phyloP scores from a whole-genome alignment of 2,797 vertebrate genomes.

The Falco naumanni region DNA sequence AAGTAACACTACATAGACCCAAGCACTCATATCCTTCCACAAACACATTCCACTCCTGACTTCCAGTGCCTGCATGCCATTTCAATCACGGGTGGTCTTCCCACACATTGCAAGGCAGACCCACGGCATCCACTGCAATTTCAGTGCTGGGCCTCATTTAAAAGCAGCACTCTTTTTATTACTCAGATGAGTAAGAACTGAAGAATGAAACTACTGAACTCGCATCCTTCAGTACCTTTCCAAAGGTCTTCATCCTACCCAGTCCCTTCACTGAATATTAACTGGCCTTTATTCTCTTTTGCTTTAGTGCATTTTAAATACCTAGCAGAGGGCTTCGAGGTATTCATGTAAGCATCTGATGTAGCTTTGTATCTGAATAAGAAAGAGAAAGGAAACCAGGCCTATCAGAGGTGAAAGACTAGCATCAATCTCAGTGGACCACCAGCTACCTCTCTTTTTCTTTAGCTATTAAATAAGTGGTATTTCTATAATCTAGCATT shows the following conservation, averaged over 20 bases:
- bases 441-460: background rate
- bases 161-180: background rate
- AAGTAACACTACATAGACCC: background rate
- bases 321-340: background rate
- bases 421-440: background rate
- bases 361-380: background rate
- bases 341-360: background rate
- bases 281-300: background rate
- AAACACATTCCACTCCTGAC: background rate
- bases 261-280: background rate
- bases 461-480: background rate
- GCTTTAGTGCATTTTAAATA: background rate
- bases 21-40: background rate
- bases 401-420: background rate
- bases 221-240: background rate
- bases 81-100: background rate
- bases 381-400: background rate
- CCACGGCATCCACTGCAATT: background rate
- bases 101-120: background rate
- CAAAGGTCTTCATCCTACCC: background rate
- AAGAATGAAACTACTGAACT: background rate
- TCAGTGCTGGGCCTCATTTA: background rate
- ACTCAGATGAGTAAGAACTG: background rate
- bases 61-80: background rate
- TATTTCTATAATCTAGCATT: background rate